Percentiles rank a stretch among this genome's conserved stretches.
Conservation (phyloP, 2,888 invertebrate species). For the Julus scandinavius region DNA sequence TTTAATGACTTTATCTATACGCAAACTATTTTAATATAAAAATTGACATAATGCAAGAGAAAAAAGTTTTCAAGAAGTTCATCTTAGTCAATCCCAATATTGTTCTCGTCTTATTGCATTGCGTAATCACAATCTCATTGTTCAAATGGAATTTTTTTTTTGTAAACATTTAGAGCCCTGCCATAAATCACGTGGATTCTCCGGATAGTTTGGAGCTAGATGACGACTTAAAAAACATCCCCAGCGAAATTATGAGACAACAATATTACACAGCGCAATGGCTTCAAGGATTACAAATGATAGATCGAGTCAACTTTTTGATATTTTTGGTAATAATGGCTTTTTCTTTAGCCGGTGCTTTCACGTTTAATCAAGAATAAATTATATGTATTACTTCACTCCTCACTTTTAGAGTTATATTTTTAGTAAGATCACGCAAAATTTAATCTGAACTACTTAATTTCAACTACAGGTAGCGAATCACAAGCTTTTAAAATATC, state of each 20-base stretch:
- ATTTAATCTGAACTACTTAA: no score
- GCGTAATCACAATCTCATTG: background rate
- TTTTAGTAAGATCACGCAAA: background rate
- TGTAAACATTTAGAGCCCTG: background rate
- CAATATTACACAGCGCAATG: constrained; percentile 50
- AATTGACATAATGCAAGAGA: no score
- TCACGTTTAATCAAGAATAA: constrained; percentile 53
- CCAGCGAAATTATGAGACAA: background rate
- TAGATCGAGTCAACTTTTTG: constrained; percentile 54
- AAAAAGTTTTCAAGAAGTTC: background rate
- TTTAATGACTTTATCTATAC: no score
- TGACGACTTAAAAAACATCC: constrained; percentile 48
- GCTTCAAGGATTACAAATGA: constrained; percentile 53
- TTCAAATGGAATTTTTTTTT: background rate
- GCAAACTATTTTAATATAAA: no score
- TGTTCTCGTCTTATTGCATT: background rate
- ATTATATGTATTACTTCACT: background rate
- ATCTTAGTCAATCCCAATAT: background rate
- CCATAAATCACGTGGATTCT: constrained; percentile 42
- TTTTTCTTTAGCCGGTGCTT: constrained; percentile 54
- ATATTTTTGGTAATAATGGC: constrained; percentile 48
- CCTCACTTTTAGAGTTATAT: background rate
- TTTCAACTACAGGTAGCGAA: no score
- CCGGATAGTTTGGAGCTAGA: constrained; percentile 51
- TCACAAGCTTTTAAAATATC: no score